A percentile compares a stretch with the other conserved stretches of the same genome.
phyloP scores from a whole-genome alignment of 1,140 invertebrate species.

The Diprion similis region DNA sequence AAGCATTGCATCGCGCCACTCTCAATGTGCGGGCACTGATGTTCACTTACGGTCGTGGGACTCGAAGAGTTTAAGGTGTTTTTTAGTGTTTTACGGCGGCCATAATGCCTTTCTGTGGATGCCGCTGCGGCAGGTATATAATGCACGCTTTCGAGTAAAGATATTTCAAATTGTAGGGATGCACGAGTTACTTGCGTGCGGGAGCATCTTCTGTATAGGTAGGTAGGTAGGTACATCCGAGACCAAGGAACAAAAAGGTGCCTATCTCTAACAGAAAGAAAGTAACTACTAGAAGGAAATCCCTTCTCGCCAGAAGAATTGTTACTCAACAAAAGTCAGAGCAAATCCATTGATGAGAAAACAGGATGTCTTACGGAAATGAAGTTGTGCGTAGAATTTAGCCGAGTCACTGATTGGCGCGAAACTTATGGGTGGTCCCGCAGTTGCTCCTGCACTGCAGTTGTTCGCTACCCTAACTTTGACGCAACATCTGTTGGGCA shows the following conservation, averaged over 20 bases:
- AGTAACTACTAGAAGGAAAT: slow-evolving; percentile 19
- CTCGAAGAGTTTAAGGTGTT: slow-evolving; percentile 43
- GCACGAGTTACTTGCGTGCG: slow-evolving; percentile 33
- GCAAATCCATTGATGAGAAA: background rate
- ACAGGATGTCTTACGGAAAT: no score
- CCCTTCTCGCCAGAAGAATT: slow-evolving; percentile 6
- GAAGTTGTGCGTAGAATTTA: no score
- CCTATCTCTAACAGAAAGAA: background rate
- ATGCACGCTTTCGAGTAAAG: background rate
- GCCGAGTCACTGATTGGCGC: no score
- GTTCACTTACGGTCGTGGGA: slow-evolving; percentile 49
- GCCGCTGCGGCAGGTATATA: slow-evolving; percentile 24
- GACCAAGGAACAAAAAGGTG: slow-evolving; percentile 18
- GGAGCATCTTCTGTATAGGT: background rate
- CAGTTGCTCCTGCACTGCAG: no score
- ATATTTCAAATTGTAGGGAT: slow-evolving; percentile 23
- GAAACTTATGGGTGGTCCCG: no score
- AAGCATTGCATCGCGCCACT: no score
- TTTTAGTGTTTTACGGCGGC: slow-evolving; percentile 54
- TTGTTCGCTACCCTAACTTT: no score
- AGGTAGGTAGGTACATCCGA: slow-evolving; percentile 17
- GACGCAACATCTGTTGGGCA: no score
- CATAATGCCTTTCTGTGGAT: slow-evolving; percentile 51
- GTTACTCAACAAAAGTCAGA: background rate
- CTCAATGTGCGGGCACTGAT: slow-evolving; percentile 55